Evolutionary conservation across 1,140 invertebrate genomes (phyloP), one percentile per base, ranked within the genome.

Genomic region (Philotrypesis tridentata): DNA sequence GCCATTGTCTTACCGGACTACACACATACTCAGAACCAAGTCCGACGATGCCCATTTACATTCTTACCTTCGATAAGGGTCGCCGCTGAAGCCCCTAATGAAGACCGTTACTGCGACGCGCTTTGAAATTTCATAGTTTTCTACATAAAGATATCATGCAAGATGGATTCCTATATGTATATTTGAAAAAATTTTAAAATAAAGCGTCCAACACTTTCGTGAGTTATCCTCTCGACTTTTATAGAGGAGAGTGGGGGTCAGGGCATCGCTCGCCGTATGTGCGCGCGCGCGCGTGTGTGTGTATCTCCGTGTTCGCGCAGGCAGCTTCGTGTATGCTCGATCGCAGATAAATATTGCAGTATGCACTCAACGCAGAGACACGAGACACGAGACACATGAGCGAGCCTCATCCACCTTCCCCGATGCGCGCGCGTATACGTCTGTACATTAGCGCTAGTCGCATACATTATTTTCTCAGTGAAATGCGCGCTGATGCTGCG

Each of bases 331-430:
- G n/a, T n/a, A 48, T 37, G 23, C 29, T 6, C 68, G 31, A n/a
- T n/a, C 74, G 75, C 81, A 86, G 86, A 85, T 90, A 89, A 91
- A 91, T 91, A 91, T 90, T 90, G 90, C 88, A 91, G 87, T 85
- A 89, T 90, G 89, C 89, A 90, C 90, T 90, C 89, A 90, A 82
- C 86, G 84, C 78, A 81, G 85, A 89, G 89, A 89, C 87, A 88
- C 86, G 85, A 89, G 89, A 89, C 87, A 88, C 86, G 85, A 85
- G 86, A 86, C 88, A 86, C 86, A 37, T 37, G 33, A 86, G 86
- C 85, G 74, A 82, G 79, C 81, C 79, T 60, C 33, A 72, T 63
- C 68, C 21, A 84, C 84, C 80, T 84, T 83, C 72, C 84, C 82
- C n/a, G n/a, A n/a, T 75, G 37, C 73, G 78, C 76, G 81, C 68